Conservation (phyloP, 2,113 vertebrate species). For the Sorex fumeus region DNA sequence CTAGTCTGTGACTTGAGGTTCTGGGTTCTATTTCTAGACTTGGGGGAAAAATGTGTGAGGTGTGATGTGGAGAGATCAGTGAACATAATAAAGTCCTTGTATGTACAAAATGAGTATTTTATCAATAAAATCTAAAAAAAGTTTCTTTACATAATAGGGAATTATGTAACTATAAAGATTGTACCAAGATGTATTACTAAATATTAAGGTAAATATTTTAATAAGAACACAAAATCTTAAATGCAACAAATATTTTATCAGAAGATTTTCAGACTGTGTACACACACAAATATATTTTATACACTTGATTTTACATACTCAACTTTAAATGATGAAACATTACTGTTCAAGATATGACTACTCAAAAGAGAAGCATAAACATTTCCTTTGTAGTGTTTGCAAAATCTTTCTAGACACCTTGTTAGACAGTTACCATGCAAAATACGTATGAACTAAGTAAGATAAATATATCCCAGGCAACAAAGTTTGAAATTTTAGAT, state of each 20-base stretch:
- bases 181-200: constrained; percentile 5
- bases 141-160: not conserved
- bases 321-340: constrained; percentile 61
- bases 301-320: not conserved
- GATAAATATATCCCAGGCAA: not conserved
- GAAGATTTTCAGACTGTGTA: constrained; percentile 27
- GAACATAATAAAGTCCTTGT: not conserved
- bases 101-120: not conserved
- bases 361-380: constrained; percentile 32
- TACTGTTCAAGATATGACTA: constrained; percentile 41
- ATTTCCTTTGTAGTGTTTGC: constrained; percentile 60
- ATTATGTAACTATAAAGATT: not conserved
- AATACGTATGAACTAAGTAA: constrained; percentile 28
- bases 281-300: constrained; percentile 53
- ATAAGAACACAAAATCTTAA: constrained; percentile 53
- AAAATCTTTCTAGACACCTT: constrained; percentile 53
- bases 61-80: not conserved
- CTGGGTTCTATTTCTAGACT: too few species aligned
- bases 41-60: not conserved
- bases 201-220: constrained; percentile 50
- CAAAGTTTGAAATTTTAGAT: constrained; percentile 22
- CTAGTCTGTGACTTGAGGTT: too few species aligned
- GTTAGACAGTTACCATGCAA: constrained; percentile 40
- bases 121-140: not conserved
- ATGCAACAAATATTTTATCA: constrained; percentile 55